Base-by-base conservation (phyloP, 2,797 vertebrate genomes). In the Melanotaenia pygmaea region DNA sequence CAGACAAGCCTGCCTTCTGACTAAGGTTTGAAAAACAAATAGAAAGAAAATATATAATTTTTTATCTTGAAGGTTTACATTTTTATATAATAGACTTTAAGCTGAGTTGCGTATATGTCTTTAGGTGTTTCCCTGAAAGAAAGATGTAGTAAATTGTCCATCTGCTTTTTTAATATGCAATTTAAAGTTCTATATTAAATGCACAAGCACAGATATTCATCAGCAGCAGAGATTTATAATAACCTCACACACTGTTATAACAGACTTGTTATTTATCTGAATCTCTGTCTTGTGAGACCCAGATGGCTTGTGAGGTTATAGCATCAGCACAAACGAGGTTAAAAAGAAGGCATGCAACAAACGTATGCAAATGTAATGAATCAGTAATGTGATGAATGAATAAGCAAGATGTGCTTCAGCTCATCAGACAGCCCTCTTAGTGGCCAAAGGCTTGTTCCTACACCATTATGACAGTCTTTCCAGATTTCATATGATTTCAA, bases 281-380 rank as follows among this genome's bases (percentile, higher is more conserved):
- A 47, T 72, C 74, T 76, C 30, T 4, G 59, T 59, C 75, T 82
- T 59, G 35, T 77, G 37, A 68, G 37, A 67, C 34, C 53, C 81
- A 88, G 59, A 81, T 81, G 83, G 74, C 71, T 54, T 61, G 47
- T 65, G 77, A 80, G 80, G 79, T 88, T 85, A 86, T 62, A 77
- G 51, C 77, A 84, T 85, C 65, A 74, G 35, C 78, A 61, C 65
- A 76, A 84, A 85, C 7, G 1, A 80, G 74, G 74, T 62, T 76
- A 74, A 86, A 86, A 83, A 70, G 69, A 70, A 86, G 79, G 81
- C 66, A 37, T 6, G 61, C 66, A 63, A 62, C 72, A 81, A 81
- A 84, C 26, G 24, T 70, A 83, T 87, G 83, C 84, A 82, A 88
- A 87, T 84, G 64, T 54, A 64, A 76, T 86, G 79, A 89, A 84